phyloP scores from a whole-genome alignment of 2,113 vertebrate genomes.

The Podilymbus podiceps region DNA sequence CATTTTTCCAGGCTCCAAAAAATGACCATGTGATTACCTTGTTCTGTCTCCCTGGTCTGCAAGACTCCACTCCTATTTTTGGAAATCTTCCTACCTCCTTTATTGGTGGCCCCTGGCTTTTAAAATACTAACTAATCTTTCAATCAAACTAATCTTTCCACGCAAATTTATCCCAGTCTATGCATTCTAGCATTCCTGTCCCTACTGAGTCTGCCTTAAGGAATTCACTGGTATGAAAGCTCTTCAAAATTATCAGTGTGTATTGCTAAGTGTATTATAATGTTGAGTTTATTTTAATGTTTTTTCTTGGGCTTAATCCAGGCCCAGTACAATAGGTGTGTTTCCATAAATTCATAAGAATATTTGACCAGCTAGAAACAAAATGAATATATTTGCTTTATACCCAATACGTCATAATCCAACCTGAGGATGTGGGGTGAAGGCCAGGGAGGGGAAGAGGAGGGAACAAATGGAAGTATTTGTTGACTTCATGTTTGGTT shows the following conservation, averaged over 20 bases:
- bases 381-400: not conserved
- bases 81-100: not conserved
- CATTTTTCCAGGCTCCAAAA: not conserved
- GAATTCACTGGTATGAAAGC: not conserved
- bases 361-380: not conserved
- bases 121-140: not conserved
- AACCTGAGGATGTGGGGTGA: not conserved
- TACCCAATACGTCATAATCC: not conserved
- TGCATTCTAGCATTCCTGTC: not conserved
- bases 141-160: not conserved
- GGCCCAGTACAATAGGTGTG: not conserved
- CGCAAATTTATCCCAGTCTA: not conserved
- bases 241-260: not conserved
- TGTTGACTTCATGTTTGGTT: not conserved
- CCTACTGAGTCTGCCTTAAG: not conserved
- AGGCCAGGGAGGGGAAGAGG: not conserved
- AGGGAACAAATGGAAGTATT: not conserved
- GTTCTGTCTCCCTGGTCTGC: not conserved
- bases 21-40: not conserved
- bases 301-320: not conserved
- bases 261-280: not conserved
- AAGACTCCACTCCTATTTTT: not conserved
- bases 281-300: not conserved
- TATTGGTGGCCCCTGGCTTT: not conserved
- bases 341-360: not conserved